Evolutionary conservation across 2,113 vertebrate genomes (phyloP).

Genomic region (Larimichthys crocea): DNA sequence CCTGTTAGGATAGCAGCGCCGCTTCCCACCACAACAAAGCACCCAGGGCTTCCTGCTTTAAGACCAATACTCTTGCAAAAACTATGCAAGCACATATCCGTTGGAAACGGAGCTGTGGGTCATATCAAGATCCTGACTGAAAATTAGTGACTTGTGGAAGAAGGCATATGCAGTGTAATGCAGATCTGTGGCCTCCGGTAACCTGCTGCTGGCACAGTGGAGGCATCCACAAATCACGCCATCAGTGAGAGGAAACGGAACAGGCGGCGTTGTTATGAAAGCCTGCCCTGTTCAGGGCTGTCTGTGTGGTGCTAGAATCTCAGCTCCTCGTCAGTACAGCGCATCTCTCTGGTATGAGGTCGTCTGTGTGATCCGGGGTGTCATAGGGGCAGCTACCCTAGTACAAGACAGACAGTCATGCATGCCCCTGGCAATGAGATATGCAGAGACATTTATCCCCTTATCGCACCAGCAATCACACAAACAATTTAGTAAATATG

Average conservation of each 20-base stretch:
- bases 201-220: conserved; percentile 42
- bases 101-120: conserved; percentile 70
- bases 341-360: conserved; percentile 79
- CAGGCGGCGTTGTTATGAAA: conserved; percentile 66
- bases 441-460: conserved; percentile 51
- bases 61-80: conserved; percentile 44
- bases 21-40: conserved; percentile 75
- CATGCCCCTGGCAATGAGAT: conserved; percentile 61
- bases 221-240: conserved; percentile 53
- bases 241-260: conserved; percentile 63
- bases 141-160: conserved; percentile 1
- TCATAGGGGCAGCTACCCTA: conserved; percentile 67
- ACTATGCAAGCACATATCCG: conserved; percentile 51
- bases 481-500: conserved; percentile 46
- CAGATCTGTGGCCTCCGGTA: conserved; percentile 12
- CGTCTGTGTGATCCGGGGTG: conserved; percentile 57
- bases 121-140: conserved; percentile 70
- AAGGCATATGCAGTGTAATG: background rate
- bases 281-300: conserved; percentile 57
- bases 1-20: conserved; percentile 66
- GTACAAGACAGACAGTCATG: conserved; percentile 53
- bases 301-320: conserved; percentile 67
- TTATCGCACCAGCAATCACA: conserved; percentile 34
- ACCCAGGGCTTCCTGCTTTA: conserved; percentile 51
- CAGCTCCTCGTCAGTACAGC: conserved; percentile 62